Evolutionary conservation across 2,888 invertebrate species (phyloP).

Genomic region (Habrosyne pyritoides): DNA sequence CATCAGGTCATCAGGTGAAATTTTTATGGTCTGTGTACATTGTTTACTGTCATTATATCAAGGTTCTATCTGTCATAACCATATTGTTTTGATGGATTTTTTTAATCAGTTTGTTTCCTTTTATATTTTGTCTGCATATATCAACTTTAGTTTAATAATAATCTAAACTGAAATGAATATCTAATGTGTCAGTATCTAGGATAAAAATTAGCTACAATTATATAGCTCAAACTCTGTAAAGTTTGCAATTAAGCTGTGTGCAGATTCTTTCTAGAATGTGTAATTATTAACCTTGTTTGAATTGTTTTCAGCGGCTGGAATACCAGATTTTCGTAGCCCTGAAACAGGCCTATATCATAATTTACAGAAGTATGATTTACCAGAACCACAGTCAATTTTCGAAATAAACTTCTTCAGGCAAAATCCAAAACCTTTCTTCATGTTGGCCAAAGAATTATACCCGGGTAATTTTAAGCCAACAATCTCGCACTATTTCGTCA

Average conservation of each 20-base stretch:
- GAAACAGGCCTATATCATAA: conserved; percentile 96
- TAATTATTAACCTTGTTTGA: too few species aligned
- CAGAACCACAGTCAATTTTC: conserved; percentile 96
- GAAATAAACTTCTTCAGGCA: conserved; percentile 93
- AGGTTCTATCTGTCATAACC: neutral
- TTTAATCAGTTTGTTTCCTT: neutral
- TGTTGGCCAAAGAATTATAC: conserved; percentile 94
- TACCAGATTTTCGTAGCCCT: conserved; percentile 97
- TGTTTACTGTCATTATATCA: neutral
- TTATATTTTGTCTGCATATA: too few species aligned
- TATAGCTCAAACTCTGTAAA: too few species aligned
- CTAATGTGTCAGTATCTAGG: too few species aligned
- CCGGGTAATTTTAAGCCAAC: conserved; percentile 96
- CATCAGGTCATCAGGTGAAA: too few species aligned
- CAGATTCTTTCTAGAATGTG: too few species aligned
- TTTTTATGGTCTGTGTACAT: too few species aligned
- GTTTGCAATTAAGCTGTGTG: too few species aligned
- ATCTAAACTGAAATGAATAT: too few species aligned
- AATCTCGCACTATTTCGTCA: conserved; percentile 94
- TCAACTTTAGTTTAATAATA: too few species aligned
- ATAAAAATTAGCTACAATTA: too few species aligned
- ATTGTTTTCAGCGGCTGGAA: conserved; percentile 91
- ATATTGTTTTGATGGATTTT: neutral
- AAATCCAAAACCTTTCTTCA: conserved; percentile 97
- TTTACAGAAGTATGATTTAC: conserved; percentile 94